Conservation (phyloP, 2,113 vertebrate genomes). For the Marcusenius ussheri region DNA sequence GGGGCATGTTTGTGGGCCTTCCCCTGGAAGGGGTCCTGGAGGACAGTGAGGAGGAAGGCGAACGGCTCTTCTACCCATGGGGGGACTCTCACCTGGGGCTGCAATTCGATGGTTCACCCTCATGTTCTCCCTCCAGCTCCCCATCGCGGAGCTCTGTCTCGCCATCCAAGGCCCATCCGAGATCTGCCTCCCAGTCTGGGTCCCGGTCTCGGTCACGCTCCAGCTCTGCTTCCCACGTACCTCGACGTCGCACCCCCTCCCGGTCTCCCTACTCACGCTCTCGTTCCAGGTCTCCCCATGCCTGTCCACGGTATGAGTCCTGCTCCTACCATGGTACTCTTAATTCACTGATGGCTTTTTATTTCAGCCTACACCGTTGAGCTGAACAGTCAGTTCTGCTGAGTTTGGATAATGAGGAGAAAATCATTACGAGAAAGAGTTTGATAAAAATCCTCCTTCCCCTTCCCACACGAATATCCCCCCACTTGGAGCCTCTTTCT, state of each 20-base stretch:
- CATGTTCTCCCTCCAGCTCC: slow-evolving; percentile 87
- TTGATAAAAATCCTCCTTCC: neutral
- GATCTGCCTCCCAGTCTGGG: slow-evolving; percentile 64
- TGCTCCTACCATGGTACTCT: neutral
- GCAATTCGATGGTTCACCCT: slow-evolving; percentile 84
- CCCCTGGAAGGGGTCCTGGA: slow-evolving; percentile 79
- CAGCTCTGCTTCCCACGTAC: slow-evolving; percentile 73
- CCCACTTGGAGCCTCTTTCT: neutral
- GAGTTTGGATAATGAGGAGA: neutral
- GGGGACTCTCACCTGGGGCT: slow-evolving; percentile 86
- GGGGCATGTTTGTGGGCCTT: slow-evolving; percentile 78
- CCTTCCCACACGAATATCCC: neutral
- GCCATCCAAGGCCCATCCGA: slow-evolving; percentile 79
- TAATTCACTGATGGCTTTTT: neutral
- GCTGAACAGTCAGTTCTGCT: neutral
- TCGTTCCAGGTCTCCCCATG: slow-evolving; percentile 80
- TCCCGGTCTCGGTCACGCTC: slow-evolving; percentile 73
- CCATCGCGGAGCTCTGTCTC: slow-evolving; percentile 86
- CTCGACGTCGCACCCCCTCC: slow-evolving; percentile 76
- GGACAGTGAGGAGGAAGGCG: slow-evolving; percentile 80
- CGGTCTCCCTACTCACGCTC: slow-evolving; percentile 75
- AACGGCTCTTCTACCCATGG: slow-evolving; percentile 86
- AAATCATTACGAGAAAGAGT: neutral
- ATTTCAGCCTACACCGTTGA: neutral
- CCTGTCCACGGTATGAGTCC: slow-evolving; percentile 75